Evolutionary conservation across 1,140 invertebrate genomes (phyloP).

Genomic region (Plutomurus gul): DNA sequence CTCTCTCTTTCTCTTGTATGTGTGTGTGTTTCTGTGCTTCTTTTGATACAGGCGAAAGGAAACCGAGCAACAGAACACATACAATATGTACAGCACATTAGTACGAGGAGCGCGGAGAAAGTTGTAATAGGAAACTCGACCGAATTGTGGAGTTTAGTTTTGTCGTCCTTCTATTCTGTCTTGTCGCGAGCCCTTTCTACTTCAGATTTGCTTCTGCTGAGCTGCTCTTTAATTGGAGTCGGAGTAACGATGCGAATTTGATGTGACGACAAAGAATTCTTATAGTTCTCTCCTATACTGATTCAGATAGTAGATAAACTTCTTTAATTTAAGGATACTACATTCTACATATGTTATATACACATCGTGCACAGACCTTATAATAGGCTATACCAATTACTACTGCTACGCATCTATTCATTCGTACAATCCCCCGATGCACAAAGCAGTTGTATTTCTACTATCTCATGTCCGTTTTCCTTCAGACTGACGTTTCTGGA

Average conservation of each 20-base stretch:
- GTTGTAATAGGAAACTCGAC: constrained; percentile 9
- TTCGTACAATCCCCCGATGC: too few relatives aligned
- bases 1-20: not conserved
- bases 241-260: constrained; percentile 50
- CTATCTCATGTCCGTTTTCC: too few relatives aligned
- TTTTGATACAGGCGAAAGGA: not conserved
- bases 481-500: too few relatives aligned
- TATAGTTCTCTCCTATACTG: not conserved
- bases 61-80: constrained; percentile 11
- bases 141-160: constrained; percentile 7
- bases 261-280: constrained; percentile 51
- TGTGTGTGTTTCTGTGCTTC: not conserved
- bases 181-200: not conserved
- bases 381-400: too few relatives aligned
- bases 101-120: not conserved
- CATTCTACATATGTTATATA: too few relatives aligned
- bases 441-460: too few relatives aligned
- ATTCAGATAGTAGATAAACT: not conserved
- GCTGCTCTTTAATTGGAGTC: constrained; percentile 49
- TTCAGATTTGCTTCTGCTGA: constrained; percentile 35
- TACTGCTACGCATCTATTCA: too few relatives aligned
- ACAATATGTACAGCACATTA: not conserved
- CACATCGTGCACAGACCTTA: too few relatives aligned
- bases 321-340: too few relatives aligned
- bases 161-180: not conserved